Percentiles rank a stretch among this genome's conserved stretches.
These are phyloP conservation scores for Drosophila triauraria DNA, from an alignment of 1,140 invertebrate species.

Conservation along the genomic window DNA sequence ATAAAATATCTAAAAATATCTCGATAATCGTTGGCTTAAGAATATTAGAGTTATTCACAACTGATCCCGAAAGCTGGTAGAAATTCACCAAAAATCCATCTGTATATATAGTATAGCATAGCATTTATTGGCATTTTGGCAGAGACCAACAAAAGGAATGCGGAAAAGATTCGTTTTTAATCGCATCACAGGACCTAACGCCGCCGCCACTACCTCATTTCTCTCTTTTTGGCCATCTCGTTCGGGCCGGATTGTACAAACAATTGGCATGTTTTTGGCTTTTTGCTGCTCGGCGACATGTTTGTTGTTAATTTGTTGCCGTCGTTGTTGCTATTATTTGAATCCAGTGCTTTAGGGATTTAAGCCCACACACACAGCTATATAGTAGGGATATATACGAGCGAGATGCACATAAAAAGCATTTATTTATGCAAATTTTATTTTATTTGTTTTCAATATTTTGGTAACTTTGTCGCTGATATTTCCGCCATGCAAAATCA, in stretches of 20 bases:
- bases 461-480: conserved; percentile 82
- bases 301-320: conserved; percentile 77
- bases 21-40: neutral
- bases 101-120: neutral
- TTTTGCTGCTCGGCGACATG: conserved; percentile 71
- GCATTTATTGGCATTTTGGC: conserved; percentile 46
- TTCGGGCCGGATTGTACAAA: conserved; percentile 53
- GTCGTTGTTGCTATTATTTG: conserved; percentile 60
- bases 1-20: conserved; percentile 1
- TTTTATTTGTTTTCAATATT: conserved; percentile 83
- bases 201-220: neutral
- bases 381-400: neutral
- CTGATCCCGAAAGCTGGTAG: conserved; percentile 1
- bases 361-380: conserved; percentile 45
- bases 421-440: conserved; percentile 83
- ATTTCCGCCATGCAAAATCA: conserved; percentile 78
- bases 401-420: conserved; percentile 39
- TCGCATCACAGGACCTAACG: conserved; percentile 60
- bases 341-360: conserved; percentile 79
- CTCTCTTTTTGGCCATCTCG: neutral
- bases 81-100: conserved; percentile 6
- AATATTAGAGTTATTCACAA: neutral
- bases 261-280: conserved; percentile 71
- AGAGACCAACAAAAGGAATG: conserved; percentile 54
- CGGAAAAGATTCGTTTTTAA: conserved; percentile 72